Conservation (phyloP, 2,888 invertebrate genomes). For the Apamea anceps region DNA sequence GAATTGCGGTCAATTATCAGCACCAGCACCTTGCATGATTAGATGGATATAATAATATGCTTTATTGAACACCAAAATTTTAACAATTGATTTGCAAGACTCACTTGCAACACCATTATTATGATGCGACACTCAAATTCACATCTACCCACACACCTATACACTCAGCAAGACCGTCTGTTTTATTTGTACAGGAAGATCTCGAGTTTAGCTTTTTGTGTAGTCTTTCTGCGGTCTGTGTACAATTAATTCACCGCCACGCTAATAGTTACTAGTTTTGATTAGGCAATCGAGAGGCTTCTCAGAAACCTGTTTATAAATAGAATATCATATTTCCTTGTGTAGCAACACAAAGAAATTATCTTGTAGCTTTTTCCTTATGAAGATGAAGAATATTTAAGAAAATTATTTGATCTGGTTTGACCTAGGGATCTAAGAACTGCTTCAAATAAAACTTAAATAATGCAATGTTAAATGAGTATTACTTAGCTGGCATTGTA, state of each 20-base stretch:
- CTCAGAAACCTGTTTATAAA: slow-evolving; percentile 42
- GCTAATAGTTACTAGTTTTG: not conserved
- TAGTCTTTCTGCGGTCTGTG: slow-evolving; percentile 4
- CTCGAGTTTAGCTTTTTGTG: not conserved
- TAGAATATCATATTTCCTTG: slow-evolving; percentile 42
- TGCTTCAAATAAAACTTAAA: not conserved
- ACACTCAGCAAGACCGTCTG: not conserved
- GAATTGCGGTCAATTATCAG: too few species aligned
- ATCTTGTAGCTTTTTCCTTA: not conserved
- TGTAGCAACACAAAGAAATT: slow-evolving; percentile 6
- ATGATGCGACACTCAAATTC: not conserved
- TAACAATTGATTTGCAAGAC: not conserved
- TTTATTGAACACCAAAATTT: not conserved
- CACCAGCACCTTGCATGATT: too few species aligned
- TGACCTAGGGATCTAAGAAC: not conserved
- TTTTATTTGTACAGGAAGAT: not conserved
- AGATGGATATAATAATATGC: not conserved
- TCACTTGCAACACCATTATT: not conserved
- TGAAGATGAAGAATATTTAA: not conserved
- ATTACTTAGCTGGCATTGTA: slow-evolving; percentile 2
- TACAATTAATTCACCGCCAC: slow-evolving; percentile 10
- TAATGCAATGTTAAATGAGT: not conserved
- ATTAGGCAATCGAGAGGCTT: slow-evolving; percentile 6
- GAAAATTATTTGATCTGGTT: not conserved
- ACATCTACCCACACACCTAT: not conserved